These are phyloP conservation scores for Rapana venosa DNA, from an alignment of 2,888 invertebrate species.

Conservation along the genomic window DNA sequence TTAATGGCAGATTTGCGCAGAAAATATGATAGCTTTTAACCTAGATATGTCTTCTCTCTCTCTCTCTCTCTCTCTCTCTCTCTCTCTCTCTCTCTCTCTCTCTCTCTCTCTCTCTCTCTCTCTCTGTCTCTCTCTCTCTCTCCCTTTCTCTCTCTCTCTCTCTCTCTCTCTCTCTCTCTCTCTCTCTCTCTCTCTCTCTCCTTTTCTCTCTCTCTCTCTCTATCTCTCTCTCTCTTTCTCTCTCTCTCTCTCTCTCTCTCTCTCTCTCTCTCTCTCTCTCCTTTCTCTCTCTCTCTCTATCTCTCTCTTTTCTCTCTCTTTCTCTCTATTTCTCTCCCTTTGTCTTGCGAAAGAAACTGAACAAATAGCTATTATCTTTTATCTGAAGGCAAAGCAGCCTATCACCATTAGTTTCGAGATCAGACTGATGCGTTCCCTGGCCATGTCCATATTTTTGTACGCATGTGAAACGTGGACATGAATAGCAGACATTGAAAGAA, in stretches of 20 bases:
- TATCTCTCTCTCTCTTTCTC: not conserved
- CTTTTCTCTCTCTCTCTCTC: not conserved
- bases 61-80: too few species aligned
- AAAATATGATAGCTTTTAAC: too few species aligned
- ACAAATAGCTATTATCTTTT: too few species aligned
- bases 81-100: not conserved
- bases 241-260: not conserved
- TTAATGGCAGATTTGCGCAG: too few species aligned
- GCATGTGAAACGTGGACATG: too few species aligned
- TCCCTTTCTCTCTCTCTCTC: not conserved
- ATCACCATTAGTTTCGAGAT: too few species aligned
- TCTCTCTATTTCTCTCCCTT: not conserved
- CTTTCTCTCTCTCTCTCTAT: not conserved
- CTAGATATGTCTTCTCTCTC: too few species aligned
- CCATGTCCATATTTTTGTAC: too few species aligned
- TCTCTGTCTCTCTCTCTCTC: not conserved
- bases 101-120: not conserved
- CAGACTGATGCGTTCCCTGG: too few species aligned
- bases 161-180: constrained; percentile 7
- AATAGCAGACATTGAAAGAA: too few species aligned
- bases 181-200: not conserved
- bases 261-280: not conserved
- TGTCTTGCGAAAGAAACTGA: not conserved
- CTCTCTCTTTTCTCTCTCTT: not conserved
- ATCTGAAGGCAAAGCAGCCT: too few species aligned